Percentiles rank a stretch among this genome's conserved stretches.
Conservation (phyloP, 2,888 invertebrate genomes). For the Idaea aversata region DNA sequence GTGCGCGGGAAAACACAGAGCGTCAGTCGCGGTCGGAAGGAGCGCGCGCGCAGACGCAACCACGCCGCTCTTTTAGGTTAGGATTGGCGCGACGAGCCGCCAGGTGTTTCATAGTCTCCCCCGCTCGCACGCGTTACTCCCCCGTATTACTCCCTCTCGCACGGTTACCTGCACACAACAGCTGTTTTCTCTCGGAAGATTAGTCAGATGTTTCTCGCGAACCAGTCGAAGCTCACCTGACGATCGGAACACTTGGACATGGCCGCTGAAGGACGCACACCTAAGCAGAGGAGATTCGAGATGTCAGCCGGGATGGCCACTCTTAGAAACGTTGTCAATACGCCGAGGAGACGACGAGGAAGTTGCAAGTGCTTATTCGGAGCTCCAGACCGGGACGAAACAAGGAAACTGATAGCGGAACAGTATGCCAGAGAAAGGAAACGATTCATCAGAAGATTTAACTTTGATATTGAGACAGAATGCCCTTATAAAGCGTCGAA, state of each 20-base stretch:
- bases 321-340: slow-evolving; percentile 58
- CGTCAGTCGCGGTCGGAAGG: slow-evolving; percentile 53
- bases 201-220: slow-evolving; percentile 79
- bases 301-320: slow-evolving; percentile 61
- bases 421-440: slow-evolving; percentile 80
- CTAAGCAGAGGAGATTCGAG: slow-evolving; percentile 70
- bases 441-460: slow-evolving; percentile 81
- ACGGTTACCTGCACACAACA: slow-evolving; percentile 68
- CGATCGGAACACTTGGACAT: slow-evolving; percentile 52
- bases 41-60: slow-evolving; percentile 60
- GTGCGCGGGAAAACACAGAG: slow-evolving; percentile 67
- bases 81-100: slow-evolving; percentile 74
- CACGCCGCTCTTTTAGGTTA: slow-evolving; percentile 65
- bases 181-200: slow-evolving; percentile 79
- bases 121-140: slow-evolving; percentile 52
- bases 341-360: slow-evolving; percentile 65
- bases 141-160: slow-evolving; percentile 48
- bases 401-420: slow-evolving; percentile 79
- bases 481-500: slow-evolving; percentile 61
- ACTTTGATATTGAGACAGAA: slow-evolving; percentile 79
- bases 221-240: slow-evolving; percentile 75
- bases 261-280: slow-evolving; percentile 74
- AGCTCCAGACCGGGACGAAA: slow-evolving; percentile 79
- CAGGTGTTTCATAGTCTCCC: slow-evolving; percentile 65
- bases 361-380: slow-evolving; percentile 83